Base-by-base conservation (phyloP, 35 echinoderm and acorn worm species). In the Lytechinus pictus region DNA sequence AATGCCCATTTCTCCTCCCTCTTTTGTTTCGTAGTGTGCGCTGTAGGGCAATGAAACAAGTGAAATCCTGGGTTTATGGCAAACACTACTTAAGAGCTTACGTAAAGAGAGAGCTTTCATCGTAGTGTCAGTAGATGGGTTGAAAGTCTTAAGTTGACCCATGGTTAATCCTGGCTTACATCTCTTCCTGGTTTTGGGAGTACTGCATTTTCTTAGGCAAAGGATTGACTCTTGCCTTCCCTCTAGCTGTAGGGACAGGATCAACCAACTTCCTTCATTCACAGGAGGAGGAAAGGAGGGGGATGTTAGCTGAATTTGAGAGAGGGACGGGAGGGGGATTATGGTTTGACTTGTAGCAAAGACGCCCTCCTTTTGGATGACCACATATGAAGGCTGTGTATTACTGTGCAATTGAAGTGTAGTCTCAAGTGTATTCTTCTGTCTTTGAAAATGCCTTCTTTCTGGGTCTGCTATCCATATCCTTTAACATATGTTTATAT, bases 31-130 rank as follows among this genome's bases (percentile, higher is more conserved):
- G 66, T 79, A 14, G 19, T 6, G 19, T 6, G 19, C n/a, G 66
- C 66, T 79, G 66, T 79, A 24, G 66, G 66, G 66, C 66, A 79
- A 79, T 79, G 66, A 79, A 79, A 79, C 66, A 79, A 79, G 66
- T 24, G 19, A 24, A 79, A 79, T n/a, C 66, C 66, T 7, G 6
- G 19, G 66, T 79, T 79, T 79, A 24, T 24, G 33, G 19, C 66
- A 79, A 79, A 79, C 66, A 79, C 66, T 24, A 79, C 66, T 79
- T 79, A 79, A 79, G 66, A 44, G 33, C 33, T 44, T 44, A 44
- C 33, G 33, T 44, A 44, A 44, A 44, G 33, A 44, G 33, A 44
- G 33, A 79, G 66, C 66, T 79, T 79, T 79, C 66, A 79, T n/a
- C 66, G 19, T 79, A n/a, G 21, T 7, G 66, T 79, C 66, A 79